A percentile compares a stretch with the other conserved stretches of the same genome.
Evolutionary conservation across 2,797 vertebrate genomes (phyloP).

Genomic region (Mormyrus hasselquistii): DNA sequence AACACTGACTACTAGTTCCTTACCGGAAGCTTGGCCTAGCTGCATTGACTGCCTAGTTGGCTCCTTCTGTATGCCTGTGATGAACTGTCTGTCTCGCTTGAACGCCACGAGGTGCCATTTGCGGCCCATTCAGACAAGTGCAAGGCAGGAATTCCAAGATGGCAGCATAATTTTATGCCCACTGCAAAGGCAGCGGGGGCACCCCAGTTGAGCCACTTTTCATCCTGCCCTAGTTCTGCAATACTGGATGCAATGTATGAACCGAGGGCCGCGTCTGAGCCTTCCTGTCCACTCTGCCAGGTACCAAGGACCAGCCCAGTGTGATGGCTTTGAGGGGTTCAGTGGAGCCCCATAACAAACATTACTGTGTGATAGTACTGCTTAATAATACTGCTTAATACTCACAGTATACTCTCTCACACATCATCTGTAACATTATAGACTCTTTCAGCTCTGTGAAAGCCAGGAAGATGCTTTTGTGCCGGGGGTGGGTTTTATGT

Average conservation of each 20-base stretch:
- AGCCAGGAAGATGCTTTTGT: slow-evolving; percentile 49
- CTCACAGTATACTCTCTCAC: neutral
- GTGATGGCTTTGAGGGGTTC: neutral
- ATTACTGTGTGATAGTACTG: neutral
- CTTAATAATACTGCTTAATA: neutral
- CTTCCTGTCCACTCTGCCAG: neutral
- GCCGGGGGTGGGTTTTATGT: slow-evolving; percentile 46
- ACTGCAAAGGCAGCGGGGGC: slow-evolving; percentile 34
- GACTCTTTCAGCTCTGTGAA: neutral
- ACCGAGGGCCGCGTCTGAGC: neutral
- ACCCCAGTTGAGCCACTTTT: neutral
- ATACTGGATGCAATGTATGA: neutral
- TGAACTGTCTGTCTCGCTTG: neutral
- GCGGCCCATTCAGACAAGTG: slow-evolving; percentile 29
- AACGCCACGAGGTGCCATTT: neutral
- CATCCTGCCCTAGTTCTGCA: neutral
- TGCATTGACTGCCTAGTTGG: neutral
- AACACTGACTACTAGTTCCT: neutral
- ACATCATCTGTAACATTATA: neutral
- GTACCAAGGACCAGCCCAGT: neutral
- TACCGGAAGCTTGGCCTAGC: neutral
- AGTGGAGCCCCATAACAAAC: neutral
- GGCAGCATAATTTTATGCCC: slow-evolving; percentile 27
- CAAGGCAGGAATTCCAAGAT: slow-evolving; percentile 23
- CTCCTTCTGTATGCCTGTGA: neutral